Evolutionary conservation across 2,797 vertebrate species (phyloP), one percentile per base, ranked within the genome.

Genomic region (Odontamblyopus lacepedii): DNA sequence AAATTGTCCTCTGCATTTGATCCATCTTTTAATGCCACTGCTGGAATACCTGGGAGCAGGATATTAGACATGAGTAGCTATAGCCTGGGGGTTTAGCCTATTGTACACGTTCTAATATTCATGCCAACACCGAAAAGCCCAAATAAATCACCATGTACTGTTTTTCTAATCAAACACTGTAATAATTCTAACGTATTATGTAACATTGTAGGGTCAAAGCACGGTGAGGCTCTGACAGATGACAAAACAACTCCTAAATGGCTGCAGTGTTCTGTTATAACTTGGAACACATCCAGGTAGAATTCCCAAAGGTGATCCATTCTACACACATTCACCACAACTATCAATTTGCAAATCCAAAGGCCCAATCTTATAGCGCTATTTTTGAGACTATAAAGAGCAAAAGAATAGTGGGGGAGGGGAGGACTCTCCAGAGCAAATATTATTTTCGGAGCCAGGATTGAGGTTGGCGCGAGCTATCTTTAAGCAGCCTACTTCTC

Each of bases 401-500:
- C 68, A 72, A 77, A 82, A 79, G 71, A 74, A 73, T 78, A 69
- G 67, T 73, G 78, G 79, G 85, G 82, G 84, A 73, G 77, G 63
- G 69, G 78, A 85, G 85, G 86, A 86, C 84, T 91, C 87, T 92
- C 87, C 86, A 88, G 84, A 91, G 88, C 89, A 88, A 89, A 85
- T 93, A 88, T 48, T 94, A 93, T 93, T 93, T 93, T 90, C 74
- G 93, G 92, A 92, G 87, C 73, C 78, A 71, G 90, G 90, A 93
- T 92, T 89, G 87, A 94, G 93, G 93, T 92, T 92, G 91, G 91
- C 80, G 81, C 79, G 78, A 92, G 92, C 93, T 94, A 94, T 93
- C 91, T 94, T 94, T 94, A 92, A 89, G 89, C 82, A 92, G 89
- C 93, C 94, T 94, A 94, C 88, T 94, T 94, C 92, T 90, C 74